Base-by-base conservation (phyloP, 2,113 vertebrate species). In the cattle (Bos taurus) region DNA sequence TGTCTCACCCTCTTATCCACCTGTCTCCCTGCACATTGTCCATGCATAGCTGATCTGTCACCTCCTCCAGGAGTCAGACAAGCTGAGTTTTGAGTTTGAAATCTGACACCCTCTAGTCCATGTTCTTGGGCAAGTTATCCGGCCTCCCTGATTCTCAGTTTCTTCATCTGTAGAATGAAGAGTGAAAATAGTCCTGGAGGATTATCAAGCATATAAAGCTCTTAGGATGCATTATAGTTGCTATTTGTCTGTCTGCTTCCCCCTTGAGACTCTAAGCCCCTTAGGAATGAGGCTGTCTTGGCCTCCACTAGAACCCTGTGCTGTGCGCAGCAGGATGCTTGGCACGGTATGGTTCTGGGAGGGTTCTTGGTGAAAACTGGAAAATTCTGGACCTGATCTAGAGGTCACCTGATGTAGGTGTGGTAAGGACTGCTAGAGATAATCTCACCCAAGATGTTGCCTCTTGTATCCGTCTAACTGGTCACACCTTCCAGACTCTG, bases 11-110 rank as follows among this genome's bases (percentile, higher is more conserved):
- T 30, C 74, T 33, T 60, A 26, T 52, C 46, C 64, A 5, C 52
- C 28, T 30, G 8, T 21, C 40, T 67, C 40, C 8, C 5, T 8
- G n/a, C 30, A 14, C 36, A 3, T 7, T 14, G 33, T 52, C 25
- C 36, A 3, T 2, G 5, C 1, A 0, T 6, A 46, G 67, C 67
- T 19, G 7, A 59, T 7, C 56, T 25, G 23, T 54, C 14, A 19
- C 82, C 60, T 81, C 36, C 64, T 59, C 25, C 16, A n/a, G 25
- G 48, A 56, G 26, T 36, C 3, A 8, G 30, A 33, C 30, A 13
- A 17, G 82, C 19, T 54, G 46, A 81, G 40, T 71, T 80, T 59
- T 57, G 23, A 78, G 36, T 67, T 15, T 77, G 64, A 56, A 19
- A 23, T 74, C 83, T 64, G 26, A 77, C 11, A 23, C 1, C 7